Base-by-base conservation (phyloP, 2,888 invertebrate genomes). In the Lasioglossum zephyrum region DNA sequence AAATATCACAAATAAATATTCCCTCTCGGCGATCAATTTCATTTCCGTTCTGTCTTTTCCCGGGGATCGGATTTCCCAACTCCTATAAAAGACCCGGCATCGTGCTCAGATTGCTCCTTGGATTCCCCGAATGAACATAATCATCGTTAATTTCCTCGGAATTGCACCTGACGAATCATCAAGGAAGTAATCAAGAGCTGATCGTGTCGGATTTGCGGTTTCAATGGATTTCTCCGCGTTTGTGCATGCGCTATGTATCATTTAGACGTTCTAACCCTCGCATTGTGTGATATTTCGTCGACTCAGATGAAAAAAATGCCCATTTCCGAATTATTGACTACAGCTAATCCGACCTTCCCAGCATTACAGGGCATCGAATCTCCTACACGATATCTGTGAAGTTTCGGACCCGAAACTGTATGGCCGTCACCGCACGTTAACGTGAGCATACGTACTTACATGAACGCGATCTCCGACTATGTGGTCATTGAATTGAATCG, bases 401-500 rank as follows among this genome's bases (percentile, higher is more conserved):
- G 22, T 53, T 22, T 53, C 22, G 53, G 53, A 53, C 22, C 53
- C 53, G 22, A 53, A 22, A 22, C 18, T 49, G 18, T 63, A 66
- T 9, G 66, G 9, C 22, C 36, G 66, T 9, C 66, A 22, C 66
- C 1, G 73, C 41, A 49, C 49, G 31, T 74, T 39, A n/a, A 16
- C 74, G 31, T 13, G 36, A 70, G 36, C 49, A 36, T 75, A 57
- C 53, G 72, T 78, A 85, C 49, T 76, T 79, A 73, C 41, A 13
- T 69, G 76, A 31, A 73, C 18, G n/a, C 36, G 66, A 76, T 75
- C 85, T 75, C 73, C 53, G 44, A 41, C 79, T 85, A 85, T 66
- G 81, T 16, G 86, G 47, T 73, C 73, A n/a, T 39, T 47, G 49
- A 57, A 85, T 86, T 69, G 86, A 73, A 86, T 81, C 73, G 57